phyloP scores from a whole-genome alignment of 2,113 vertebrate genomes.

The Chlorodrepanis virens region DNA sequence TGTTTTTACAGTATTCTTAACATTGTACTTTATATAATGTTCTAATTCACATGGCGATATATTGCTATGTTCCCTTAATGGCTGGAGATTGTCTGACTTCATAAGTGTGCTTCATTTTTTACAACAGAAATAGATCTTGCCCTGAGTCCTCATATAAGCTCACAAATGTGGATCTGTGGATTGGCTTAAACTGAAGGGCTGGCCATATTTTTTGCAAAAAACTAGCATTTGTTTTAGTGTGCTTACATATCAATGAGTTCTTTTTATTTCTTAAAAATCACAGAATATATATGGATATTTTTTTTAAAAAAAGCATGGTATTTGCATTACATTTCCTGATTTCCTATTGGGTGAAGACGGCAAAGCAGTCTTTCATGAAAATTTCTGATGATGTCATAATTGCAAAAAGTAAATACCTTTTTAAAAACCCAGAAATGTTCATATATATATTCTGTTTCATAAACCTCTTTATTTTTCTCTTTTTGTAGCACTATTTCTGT shows the following conservation, averaged over 20 bases:
- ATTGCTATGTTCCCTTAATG: background rate
- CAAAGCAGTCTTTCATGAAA: background rate
- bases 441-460: background rate
- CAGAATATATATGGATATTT: background rate
- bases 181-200: background rate
- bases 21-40: background rate
- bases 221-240: background rate
- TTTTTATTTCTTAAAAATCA: background rate
- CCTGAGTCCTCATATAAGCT: background rate
- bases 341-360: background rate
- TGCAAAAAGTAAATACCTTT: background rate
- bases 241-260: background rate
- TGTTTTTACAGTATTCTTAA: slow-evolving; percentile 6
- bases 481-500: background rate
- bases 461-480: background rate
- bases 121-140: background rate
- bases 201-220: background rate
- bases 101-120: background rate
- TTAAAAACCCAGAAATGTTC: background rate
- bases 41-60: background rate
- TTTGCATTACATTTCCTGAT: background rate
- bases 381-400: background rate
- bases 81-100: background rate
- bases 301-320: background rate
- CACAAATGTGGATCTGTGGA: background rate